Percentiles rank a stretch among this genome's conserved stretches.
These are phyloP conservation scores for Alosa alosa DNA, from an alignment of 2,113 vertebrate species.

Conservation along the genomic window DNA sequence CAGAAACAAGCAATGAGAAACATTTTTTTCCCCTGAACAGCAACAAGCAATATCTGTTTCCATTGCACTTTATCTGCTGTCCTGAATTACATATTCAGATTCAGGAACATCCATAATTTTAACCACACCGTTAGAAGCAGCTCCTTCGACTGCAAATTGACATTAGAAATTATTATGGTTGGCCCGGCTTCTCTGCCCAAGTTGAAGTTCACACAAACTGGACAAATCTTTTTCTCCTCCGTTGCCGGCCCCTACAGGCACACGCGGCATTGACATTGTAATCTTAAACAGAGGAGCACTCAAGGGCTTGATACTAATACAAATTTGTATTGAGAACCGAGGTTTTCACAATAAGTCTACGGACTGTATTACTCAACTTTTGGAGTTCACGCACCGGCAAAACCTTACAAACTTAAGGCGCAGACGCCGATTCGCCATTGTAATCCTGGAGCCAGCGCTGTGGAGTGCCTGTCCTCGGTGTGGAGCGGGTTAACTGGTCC, in stretches of 20 bases:
- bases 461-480: background rate
- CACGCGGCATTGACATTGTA: background rate
- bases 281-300: background rate
- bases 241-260: background rate
- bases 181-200: background rate
- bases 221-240: background rate
- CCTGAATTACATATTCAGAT: no score
- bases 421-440: background rate
- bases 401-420: no score
- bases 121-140: background rate
- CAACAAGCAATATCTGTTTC: no score
- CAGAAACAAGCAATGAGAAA: no score
- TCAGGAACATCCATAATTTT: background rate
- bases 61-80: no score
- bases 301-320: no score
- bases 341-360: no score
- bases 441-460: background rate
- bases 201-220: constrained; percentile 11
- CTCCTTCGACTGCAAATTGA: background rate
- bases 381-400: no score
- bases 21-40: no score
- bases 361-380: no score
- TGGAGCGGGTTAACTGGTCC: background rate
- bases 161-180: background rate
- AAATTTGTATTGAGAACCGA: no score